Evolutionary conservation across 2,888 invertebrate species (phyloP).

Genomic region (Pammene fasciana): DNA sequence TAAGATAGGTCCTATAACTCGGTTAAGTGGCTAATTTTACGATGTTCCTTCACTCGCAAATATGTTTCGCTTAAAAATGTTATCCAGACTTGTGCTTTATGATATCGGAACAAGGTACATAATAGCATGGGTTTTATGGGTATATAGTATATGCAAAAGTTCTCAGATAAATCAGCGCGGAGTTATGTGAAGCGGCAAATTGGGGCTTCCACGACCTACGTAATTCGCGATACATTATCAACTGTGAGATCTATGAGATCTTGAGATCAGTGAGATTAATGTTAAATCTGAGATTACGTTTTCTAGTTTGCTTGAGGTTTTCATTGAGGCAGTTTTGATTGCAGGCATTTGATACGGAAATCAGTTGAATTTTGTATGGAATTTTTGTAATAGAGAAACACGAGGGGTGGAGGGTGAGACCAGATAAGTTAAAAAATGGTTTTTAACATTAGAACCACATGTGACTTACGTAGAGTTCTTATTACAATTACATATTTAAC

Average conservation of each 20-base stretch:
- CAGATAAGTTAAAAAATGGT: no score
- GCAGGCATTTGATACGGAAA: no score
- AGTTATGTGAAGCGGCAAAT: constrained; percentile 28
- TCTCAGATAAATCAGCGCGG: constrained; percentile 23
- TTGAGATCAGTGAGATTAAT: neutral
- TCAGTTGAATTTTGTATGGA: no score
- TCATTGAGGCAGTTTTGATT: no score
- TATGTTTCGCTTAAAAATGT: no score
- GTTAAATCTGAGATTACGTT: no score
- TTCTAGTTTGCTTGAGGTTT: no score
- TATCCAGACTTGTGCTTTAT: neutral
- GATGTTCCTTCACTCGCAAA: neutral
- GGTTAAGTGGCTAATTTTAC: neutral
- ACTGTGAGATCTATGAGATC: neutral
- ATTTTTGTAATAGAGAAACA: no score
- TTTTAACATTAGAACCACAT: no score
- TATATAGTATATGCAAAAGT: neutral
- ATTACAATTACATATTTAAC: no score
- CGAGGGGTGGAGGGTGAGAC: no score
- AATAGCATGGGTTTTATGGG: neutral
- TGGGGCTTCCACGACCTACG: neutral
- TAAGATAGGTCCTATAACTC: neutral
- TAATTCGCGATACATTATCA: neutral
- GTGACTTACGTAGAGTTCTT: no score
- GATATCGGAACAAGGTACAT: neutral